Evolutionary conservation across 2,797 vertebrate species (phyloP), one percentile per base, ranked within the genome.

Genomic region (Lithobates sylvaticus): DNA sequence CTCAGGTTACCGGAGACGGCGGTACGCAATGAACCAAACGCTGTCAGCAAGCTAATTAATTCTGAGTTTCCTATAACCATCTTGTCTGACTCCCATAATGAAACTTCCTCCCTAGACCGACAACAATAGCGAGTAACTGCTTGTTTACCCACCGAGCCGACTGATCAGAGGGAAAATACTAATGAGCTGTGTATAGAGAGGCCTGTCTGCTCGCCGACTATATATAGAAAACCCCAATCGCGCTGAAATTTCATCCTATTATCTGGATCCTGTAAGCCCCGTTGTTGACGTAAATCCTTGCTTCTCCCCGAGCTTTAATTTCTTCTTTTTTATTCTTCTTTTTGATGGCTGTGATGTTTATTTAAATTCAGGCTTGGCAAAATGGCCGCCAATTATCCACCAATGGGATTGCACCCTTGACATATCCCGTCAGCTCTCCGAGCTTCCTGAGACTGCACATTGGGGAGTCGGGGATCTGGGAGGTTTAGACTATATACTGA

Each of bases 181-280:
- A 80, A 80, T 64, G 61, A 79, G 84, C 77, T 54, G 36, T 36
- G 47, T 73, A n/a, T 65, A 50, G 44, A 58, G 74, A 23, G 10
- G n/a, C n/a, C 50, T 54, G 27, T 42, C 42, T 6, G 83, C 68
- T 61, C 23, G 9, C 12, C 50, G 0, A 15, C 68, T 78, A 78
- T 78, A 72, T 78, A 61, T 78, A 84, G 75, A 44, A 15, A 70
- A 44, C 16, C 21, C 67, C 78, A 70, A 80, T 44, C 64, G 27
- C 36, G 29, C 77, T 65, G 39, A 36, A 78, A 67, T 29, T 47
- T 65, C 64, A 80, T 34, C 78, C 42, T 54, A 54, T 70, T 80
- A 80, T 70, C 65, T 36, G 26, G 3, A 34, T 50, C 44, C 67
- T 47, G 27, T 15, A 26, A 80, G 26, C 29, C 44, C 50, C 67